Base-by-base conservation (phyloP, 2,888 invertebrate species). In the Meteorus colon region DNA sequence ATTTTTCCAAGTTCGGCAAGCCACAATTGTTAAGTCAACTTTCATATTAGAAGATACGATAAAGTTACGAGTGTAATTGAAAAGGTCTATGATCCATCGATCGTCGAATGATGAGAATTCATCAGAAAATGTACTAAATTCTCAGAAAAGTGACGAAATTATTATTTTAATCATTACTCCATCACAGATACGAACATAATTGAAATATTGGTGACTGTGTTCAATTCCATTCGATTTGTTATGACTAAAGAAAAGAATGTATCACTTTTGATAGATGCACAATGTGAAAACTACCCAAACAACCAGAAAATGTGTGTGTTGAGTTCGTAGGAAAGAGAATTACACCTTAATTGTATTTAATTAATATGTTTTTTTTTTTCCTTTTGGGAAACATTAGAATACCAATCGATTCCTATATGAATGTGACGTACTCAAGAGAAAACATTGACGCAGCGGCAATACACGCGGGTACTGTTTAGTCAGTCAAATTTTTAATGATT, bases 381-480 rank as follows among this genome's bases (percentile, higher is more conserved):
- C 24, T 24, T 10, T 6, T 24, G 10, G n/a, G 4, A 55, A 55
- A n/a, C 4, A 55, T 19, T 55, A 4, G 8, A 24, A 45, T 19
- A 55, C 27, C 6, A 12, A 60, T 41, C 10, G 62, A n/a, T 41
- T 55, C 59, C 59, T 59, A 60, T 55, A 19, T 55, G 55, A n/a
- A 60, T 60, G 70, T 48, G 65, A 72, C 41, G 69, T 45, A 66
- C 66, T 69, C 19, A 79, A 67, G 74, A 76, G 70, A 65, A 77
- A 79, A 76, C 81, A 81, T 82, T 76, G 81, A 84, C 79, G 84
- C 83, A 88, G 84, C 84, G 86, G 83, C 85, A 81, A 84, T 87
- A 34, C 34, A 34, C 34, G 5, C 81, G 12, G 41, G 86, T 89
- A 88, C 87, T 87, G 88, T 89, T 89, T 86, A 86, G 88, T 88